Percentiles rank a stretch among this genome's conserved stretches.
These are phyloP conservation scores for Slavum lentiscoides DNA, from an alignment of 2,888 invertebrate genomes.

Conservation along the genomic window DNA sequence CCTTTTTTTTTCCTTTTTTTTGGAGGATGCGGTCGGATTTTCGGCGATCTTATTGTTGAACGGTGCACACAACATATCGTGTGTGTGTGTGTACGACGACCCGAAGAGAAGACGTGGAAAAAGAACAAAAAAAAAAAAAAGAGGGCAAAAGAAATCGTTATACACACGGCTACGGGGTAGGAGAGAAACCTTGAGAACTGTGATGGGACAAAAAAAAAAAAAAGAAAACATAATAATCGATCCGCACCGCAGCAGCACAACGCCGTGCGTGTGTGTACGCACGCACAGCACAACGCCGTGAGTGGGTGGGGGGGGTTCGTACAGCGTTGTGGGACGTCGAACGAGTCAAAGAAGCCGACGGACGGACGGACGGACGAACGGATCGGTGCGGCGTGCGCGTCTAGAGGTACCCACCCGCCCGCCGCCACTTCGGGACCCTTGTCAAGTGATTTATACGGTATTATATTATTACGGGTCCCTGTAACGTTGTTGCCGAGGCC, in stretches of 20 bases:
- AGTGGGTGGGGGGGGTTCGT: neutral
- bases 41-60: slow-evolving; percentile 32
- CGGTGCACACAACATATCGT: neutral
- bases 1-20: too few species aligned
- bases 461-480: too few species aligned
- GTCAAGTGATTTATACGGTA: slow-evolving; percentile 44
- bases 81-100: neutral
- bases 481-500: too few species aligned
- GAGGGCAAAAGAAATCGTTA: slow-evolving; percentile 16
- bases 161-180: too few species aligned
- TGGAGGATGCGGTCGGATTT: slow-evolving; percentile 22
- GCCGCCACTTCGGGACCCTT: slow-evolving; percentile 32
- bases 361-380: slow-evolving; percentile 22
- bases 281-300: too few species aligned
- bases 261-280: neutral
- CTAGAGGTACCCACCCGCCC: slow-evolving; percentile 14
- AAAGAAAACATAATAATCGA: slow-evolving; percentile 40
- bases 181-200: slow-evolving; percentile 35
- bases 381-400: neutral
- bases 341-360: slow-evolving; percentile 49
- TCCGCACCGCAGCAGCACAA: slow-evolving; percentile 22
- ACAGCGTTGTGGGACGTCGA: slow-evolving; percentile 25
- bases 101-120: neutral
- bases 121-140: slow-evolving; percentile 27
- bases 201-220: slow-evolving; percentile 35